phyloP scores from a whole-genome alignment of 1,140 invertebrate genomes.

The Dendroctonus valens region DNA sequence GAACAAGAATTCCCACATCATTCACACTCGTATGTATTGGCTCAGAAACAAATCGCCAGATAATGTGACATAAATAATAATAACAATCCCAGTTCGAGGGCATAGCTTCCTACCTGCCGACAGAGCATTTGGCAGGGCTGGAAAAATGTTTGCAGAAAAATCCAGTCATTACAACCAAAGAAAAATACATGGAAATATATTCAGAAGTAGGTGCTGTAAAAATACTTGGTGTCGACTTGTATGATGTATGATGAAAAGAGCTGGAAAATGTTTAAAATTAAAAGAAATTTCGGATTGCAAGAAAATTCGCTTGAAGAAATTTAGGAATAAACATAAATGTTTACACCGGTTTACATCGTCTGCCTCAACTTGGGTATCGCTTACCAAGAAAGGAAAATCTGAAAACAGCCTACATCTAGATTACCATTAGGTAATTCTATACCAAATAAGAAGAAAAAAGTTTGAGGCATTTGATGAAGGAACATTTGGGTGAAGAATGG shows the following conservation, averaged over 20 bases:
- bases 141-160: conserved; percentile 34
- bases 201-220: conserved; percentile 32
- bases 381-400: conserved; percentile 1
- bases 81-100: conserved; percentile 43
- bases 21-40: conserved; percentile 36
- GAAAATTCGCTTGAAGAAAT: conserved; percentile 29
- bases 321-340: conserved; percentile 18
- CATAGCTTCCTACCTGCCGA: conserved; percentile 44
- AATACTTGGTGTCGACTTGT: conserved; percentile 23
- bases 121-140: conserved; percentile 41
- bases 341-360: conserved; percentile 16
- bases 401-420: conserved; percentile 4
- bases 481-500: conserved; percentile 3
- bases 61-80: conserved; percentile 32
- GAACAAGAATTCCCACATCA: conserved; percentile 41
- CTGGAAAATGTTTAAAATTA: conserved; percentile 33
- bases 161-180: conserved; percentile 29
- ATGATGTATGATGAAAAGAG: conserved; percentile 32
- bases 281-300: conserved; percentile 29
- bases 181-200: conserved; percentile 30
- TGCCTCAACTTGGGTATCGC: background rate
- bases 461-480: conserved; percentile 3
- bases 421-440: conserved; percentile 1
- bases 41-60: conserved; percentile 30
- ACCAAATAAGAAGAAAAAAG: conserved; percentile 1